Conservation (phyloP, 2,113 vertebrate species). For the Pungitius pungitius region DNA sequence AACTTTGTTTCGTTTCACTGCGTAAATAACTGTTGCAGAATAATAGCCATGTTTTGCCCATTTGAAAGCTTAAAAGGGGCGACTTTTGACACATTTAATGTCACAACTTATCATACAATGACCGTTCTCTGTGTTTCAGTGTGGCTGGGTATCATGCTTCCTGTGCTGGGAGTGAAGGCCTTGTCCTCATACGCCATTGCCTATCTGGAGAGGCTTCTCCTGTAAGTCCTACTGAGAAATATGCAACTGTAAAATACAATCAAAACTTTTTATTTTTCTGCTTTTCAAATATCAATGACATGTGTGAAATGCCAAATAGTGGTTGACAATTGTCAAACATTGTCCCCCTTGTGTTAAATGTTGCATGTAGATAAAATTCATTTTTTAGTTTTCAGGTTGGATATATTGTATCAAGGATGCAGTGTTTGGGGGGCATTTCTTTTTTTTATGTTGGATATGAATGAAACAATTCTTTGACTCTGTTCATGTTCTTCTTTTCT, state of each 20-base stretch:
- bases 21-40: neutral
- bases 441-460: neutral
- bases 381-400: too few species aligned
- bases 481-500: neutral
- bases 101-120: neutral
- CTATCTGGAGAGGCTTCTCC: slow-evolving; percentile 91
- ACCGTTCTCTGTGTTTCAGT: slow-evolving; percentile 79
- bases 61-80: too few species aligned
- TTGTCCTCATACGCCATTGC: slow-evolving; percentile 90
- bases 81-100: too few species aligned
- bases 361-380: too few species aligned
- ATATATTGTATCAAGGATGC: neutral
- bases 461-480: neutral
- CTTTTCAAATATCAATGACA: too few species aligned
- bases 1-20: neutral
- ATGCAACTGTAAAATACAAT: neutral
- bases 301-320: too few species aligned
- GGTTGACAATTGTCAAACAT: too few species aligned
- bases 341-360: neutral
- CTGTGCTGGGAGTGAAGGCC: slow-evolving; percentile 91
- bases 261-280: too few species aligned
- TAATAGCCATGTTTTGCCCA: neutral
- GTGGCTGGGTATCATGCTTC: slow-evolving; percentile 96
- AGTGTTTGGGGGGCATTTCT: neutral
- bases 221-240: slow-evolving; percentile 80